Evolutionary conservation across 1,140 invertebrate species (phyloP), one percentile per base, ranked within the genome.

Genomic region (Ceratoteleas bidentatus): DNA sequence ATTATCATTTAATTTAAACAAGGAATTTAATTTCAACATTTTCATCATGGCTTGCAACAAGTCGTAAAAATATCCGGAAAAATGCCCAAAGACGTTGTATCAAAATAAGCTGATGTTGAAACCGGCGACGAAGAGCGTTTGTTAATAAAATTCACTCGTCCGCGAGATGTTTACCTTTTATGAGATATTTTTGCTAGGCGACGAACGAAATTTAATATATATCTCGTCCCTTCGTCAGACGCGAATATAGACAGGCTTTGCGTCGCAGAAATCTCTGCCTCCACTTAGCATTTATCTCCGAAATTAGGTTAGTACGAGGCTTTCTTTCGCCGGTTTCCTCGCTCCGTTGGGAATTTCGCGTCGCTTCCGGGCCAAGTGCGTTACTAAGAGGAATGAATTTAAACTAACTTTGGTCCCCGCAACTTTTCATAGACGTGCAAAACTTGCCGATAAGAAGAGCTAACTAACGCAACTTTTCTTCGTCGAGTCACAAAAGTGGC

Each of bases 281-380:
- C 84, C 83, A 85, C 84, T 87, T 87, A 85, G 82, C 86, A 89
- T 89, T 90, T 89, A 90, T 90, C 87, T 87, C 81, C 56, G 52
- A 86, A 90, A 90, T 89, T 89, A 85, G 87, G 88, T 90, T 90
- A 88, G 85, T 83, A 70, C 81, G 76, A 54, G 72, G 82, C 74
- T 83, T 75, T 85, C 66, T 81, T 83, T 83, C 70, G 57, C 70
- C 69, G 74, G 70, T 69, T 85, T 84, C 81, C 82, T 85, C 77
- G 79, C 66, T 83, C 81, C 81, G 54, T 40, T 56, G 86, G 72
- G 86, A 84, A 78, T 84, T 84, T 84, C 78, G 40, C 58, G 83
- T 79, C 65, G 69, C 58, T 66, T 76, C 74, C 68, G 74, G 80
- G 80, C 80, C 80, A 83, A 83, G 74, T 77, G 80, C 80, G 80